phyloP scores from a whole-genome alignment of 2,888 invertebrate genomes.

The Cephalotes varians region DNA sequence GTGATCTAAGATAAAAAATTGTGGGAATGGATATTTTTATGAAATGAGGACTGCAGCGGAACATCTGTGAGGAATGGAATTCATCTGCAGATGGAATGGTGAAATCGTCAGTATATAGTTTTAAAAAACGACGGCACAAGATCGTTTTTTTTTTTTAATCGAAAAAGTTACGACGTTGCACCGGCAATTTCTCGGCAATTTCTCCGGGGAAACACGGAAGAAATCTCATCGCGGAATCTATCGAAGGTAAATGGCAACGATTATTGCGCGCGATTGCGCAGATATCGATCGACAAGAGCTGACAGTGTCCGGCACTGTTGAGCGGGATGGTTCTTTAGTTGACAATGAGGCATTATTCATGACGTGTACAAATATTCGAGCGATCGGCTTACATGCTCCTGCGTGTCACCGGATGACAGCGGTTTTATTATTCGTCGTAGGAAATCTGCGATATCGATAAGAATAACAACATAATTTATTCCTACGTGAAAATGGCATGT shows the following conservation, averaged over 20 bases:
- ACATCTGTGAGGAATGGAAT: not conserved
- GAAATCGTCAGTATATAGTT: not conserved
- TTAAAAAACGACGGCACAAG: not conserved
- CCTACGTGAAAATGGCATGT: not conserved
- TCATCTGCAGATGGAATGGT: not conserved
- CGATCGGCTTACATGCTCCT: not conserved
- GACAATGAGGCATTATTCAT: slow-evolving; percentile 49
- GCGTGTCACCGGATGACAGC: not conserved
- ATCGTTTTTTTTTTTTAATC: not conserved
- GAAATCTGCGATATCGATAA: slow-evolving; percentile 2
- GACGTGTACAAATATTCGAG: slow-evolving; percentile 28
- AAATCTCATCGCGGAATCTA: slow-evolving; percentile 16
- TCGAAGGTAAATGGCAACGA: not conserved
- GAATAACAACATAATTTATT: slow-evolving; percentile 6
- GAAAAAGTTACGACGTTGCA: not conserved
- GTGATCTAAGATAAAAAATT: not conserved
- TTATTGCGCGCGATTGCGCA: not conserved
- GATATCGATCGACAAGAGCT: slow-evolving; percentile 40
- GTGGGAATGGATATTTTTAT: not conserved
- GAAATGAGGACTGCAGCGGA: not conserved
- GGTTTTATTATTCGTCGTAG: not conserved
- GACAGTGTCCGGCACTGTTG: not conserved
- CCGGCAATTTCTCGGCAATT: not conserved
- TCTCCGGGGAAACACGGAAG: no score
- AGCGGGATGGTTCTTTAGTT: not conserved